Evolutionary conservation across 1,140 invertebrate species (phyloP).

Genomic region (Monomorium pharaonis): DNA sequence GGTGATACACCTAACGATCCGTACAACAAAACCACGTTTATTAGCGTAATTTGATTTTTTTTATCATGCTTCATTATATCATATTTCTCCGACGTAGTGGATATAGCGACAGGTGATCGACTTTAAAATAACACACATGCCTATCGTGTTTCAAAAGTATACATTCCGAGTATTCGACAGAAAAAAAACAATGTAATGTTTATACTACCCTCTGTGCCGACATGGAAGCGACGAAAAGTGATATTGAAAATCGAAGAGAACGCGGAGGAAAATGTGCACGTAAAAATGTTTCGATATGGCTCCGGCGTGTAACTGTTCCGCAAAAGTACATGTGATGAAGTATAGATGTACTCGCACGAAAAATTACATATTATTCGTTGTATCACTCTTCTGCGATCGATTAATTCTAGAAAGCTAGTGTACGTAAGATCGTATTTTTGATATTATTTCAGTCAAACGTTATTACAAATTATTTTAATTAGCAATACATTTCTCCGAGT

Average conservation of each 20-base stretch:
- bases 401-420: neutral
- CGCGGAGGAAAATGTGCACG: slow-evolving; percentile 58
- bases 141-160: slow-evolving; percentile 55
- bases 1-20: slow-evolving; percentile 30
- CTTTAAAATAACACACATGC: slow-evolving; percentile 63
- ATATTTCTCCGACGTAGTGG: slow-evolving; percentile 59
- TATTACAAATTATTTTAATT: slow-evolving; percentile 22
- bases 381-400: slow-evolving; percentile 33
- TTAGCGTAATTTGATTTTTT: slow-evolving; percentile 55
- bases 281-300: slow-evolving; percentile 62
- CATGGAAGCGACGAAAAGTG: slow-evolving; percentile 68
- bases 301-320: slow-evolving; percentile 57
- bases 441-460: neutral
- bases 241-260: slow-evolving; percentile 67
- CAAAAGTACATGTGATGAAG: slow-evolving; percentile 51
- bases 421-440: neutral
- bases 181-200: slow-evolving; percentile 65
- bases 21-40: slow-evolving; percentile 34
- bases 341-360: slow-evolving; percentile 30
- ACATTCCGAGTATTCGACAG: slow-evolving; percentile 55
- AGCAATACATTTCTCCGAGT: neutral
- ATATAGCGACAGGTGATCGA: slow-evolving; percentile 65
- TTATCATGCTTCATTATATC: slow-evolving; percentile 68
- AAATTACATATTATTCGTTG: slow-evolving; percentile 51
- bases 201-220: slow-evolving; percentile 54